These are phyloP conservation scores for Germaria angustata DNA, from an alignment of 2,888 invertebrate genomes.

Conservation along the genomic window DNA sequence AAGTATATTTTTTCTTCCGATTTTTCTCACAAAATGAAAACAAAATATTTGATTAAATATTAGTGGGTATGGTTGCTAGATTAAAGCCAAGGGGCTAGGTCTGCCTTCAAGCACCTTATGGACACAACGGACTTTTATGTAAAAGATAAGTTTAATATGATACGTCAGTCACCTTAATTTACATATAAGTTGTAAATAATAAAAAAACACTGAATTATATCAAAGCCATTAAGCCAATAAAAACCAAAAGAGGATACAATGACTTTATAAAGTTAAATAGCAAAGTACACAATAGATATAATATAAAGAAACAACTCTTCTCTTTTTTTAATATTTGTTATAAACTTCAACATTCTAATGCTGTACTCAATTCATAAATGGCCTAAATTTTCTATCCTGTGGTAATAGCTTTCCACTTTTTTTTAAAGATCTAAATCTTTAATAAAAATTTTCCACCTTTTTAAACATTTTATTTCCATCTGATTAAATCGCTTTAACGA, in stretches of 20 bases:
- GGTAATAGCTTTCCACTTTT: slow-evolving; percentile 9
- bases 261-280: neutral
- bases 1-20: no score
- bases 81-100: no score
- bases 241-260: neutral
- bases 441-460: slow-evolving; percentile 76
- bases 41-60: no score
- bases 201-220: neutral
- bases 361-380: neutral
- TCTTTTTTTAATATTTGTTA: slow-evolving; percentile 30
- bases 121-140: no score
- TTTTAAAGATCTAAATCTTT: slow-evolving; percentile 70
- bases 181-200: neutral
- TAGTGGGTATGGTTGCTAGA: no score
- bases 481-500: slow-evolving; percentile 75
- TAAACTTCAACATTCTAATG: slow-evolving; percentile 5
- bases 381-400: slow-evolving; percentile 6
- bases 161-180: slow-evolving; percentile 16
- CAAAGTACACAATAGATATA: neutral
- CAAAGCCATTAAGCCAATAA: neutral
- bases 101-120: no score
- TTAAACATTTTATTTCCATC: slow-evolving; percentile 76
- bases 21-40: no score
- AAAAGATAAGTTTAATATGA: neutral
- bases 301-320: neutral